Evolutionary conservation across 2,888 invertebrate genomes (phyloP).

Genomic region (Spatulosminthurus flaviceps): DNA sequence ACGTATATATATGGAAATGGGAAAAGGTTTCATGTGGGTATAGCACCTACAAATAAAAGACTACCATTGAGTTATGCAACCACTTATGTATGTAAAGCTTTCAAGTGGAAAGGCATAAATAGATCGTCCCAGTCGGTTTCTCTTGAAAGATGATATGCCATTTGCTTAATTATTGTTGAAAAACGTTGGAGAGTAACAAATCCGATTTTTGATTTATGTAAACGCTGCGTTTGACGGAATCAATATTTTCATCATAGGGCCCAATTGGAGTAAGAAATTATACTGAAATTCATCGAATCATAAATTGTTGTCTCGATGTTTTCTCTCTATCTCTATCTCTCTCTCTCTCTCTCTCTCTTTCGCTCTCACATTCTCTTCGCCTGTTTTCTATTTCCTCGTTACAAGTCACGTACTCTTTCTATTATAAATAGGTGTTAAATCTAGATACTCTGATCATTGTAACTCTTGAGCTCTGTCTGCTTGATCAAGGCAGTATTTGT

Average conservation of each 20-base stretch:
- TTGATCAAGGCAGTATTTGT: too few species aligned
- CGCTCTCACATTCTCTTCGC: too few species aligned
- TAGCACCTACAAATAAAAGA: too few species aligned
- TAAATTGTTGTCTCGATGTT: conserved; percentile 26
- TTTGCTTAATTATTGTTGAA: conserved; percentile 44
- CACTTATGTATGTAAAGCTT: background rate
- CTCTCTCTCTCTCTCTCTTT: conserved; percentile 33
- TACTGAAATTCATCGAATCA: conserved; percentile 29
- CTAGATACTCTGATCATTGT: too few species aligned
- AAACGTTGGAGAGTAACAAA: conserved; percentile 53
- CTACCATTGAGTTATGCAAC: background rate
- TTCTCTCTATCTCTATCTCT: conserved; percentile 22
- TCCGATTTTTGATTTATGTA: conserved; percentile 58
- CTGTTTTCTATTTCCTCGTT: background rate
- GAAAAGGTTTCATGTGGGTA: too few species aligned
- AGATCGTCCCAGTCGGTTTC: background rate
- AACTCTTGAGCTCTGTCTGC: too few species aligned
- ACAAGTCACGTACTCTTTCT: background rate
- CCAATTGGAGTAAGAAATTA: conserved; percentile 60
- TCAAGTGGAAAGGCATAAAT: background rate
- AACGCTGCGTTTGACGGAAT: conserved; percentile 61
- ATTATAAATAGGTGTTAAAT: too few species aligned
- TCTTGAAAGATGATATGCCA: conserved; percentile 39
- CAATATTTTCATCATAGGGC: conserved; percentile 58
- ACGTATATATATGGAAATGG: too few species aligned